Evolutionary conservation across 2,888 invertebrate species (phyloP).

Genomic region (Taphrorychus bicolor): DNA sequence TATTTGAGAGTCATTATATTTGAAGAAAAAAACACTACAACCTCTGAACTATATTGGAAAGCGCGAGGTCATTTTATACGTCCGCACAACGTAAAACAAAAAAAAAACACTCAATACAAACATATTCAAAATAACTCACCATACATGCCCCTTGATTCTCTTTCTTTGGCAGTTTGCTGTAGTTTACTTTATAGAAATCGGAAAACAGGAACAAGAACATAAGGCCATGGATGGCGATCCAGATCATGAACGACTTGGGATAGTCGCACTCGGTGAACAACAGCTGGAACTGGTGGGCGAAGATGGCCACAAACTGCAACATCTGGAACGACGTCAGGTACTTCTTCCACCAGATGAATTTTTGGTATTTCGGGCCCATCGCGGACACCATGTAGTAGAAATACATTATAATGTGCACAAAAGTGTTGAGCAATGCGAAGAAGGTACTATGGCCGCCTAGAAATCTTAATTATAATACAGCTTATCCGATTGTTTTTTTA

Average conservation of each 20-base stretch:
- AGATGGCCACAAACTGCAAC: slow-evolving; percentile 93
- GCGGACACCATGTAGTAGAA: slow-evolving; percentile 96
- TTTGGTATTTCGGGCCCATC: slow-evolving; percentile 91
- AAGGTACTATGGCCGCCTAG: slow-evolving; percentile 96
- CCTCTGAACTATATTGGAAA: no score
- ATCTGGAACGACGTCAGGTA: slow-evolving; percentile 95
- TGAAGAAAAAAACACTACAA: no score
- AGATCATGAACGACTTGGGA: slow-evolving; percentile 88
- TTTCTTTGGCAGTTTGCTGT: slow-evolving; percentile 60
- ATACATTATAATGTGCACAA: slow-evolving; percentile 97
- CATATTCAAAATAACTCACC: no score
- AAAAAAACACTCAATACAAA: no score
- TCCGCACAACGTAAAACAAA: no score
- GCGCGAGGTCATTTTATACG: no score
- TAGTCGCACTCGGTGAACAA: slow-evolving; percentile 91
- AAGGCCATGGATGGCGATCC: slow-evolving; percentile 94
- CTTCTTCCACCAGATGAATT: slow-evolving; percentile 98
- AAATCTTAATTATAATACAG: no score
- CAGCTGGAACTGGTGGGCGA: slow-evolving; percentile 90
- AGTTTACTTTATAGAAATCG: slow-evolving; percentile 90
- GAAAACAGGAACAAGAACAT: slow-evolving; percentile 94
- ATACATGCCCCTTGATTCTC: slow-evolving; percentile 67
- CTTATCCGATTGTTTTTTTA: no score
- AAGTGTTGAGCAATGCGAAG: slow-evolving; percentile 91
- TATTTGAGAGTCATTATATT: no score